Evolutionary conservation across 2,797 vertebrate species (phyloP), one percentile per base, ranked within the genome.

Genomic region (Tenualosa ilisha): DNA sequence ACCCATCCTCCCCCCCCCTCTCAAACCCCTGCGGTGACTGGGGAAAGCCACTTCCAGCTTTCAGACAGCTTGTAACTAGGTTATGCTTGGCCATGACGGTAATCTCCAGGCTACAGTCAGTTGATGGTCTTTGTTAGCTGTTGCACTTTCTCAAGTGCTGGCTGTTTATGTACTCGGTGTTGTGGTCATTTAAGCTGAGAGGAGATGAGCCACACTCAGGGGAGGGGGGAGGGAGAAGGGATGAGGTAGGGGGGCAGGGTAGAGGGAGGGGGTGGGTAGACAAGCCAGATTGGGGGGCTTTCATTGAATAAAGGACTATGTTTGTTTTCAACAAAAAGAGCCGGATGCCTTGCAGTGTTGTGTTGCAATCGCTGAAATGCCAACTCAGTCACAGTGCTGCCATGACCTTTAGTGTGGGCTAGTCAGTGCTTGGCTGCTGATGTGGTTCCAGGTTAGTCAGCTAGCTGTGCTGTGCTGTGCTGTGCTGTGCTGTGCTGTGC

Each of bases 11-110:
- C 17, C 68, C 65, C 61, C 24, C 26, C 24, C 15, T 15, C 6
- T 5, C 20, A 56, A 22, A 37, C 68, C 31, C 37, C 68, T 22
- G 40, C 8, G 72, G 37, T 79, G 40, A 46, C 20, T 22, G 37
- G 37, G 37, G 17, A 79, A 79, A 79, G 43, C 68, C 13, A 75
- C 68, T 43, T 43, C 37, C 68, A 20, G 31, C 68, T 75, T 75
- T 75, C 68, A 75, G 37, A 75, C 72, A n/a, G 72, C 72, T 79
- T 79, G 72, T 40, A 40, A 79, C 72, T 40, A 79, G 72, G 72
- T 15, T 43, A 46, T 43, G 40, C 72, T 46, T 79, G 72, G 20
- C 72, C 17, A 7, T 8, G 2, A 20, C 8, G 37, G 46, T 22
- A 17, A 79, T 8, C 17, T 79, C 72, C 22, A 20, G 15, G 37